A percentile compares a stretch with the other conserved stretches of the same genome.
Evolutionary conservation across 2,888 invertebrate species (phyloP).

Genomic region (Allolobophora icterica): DNA sequence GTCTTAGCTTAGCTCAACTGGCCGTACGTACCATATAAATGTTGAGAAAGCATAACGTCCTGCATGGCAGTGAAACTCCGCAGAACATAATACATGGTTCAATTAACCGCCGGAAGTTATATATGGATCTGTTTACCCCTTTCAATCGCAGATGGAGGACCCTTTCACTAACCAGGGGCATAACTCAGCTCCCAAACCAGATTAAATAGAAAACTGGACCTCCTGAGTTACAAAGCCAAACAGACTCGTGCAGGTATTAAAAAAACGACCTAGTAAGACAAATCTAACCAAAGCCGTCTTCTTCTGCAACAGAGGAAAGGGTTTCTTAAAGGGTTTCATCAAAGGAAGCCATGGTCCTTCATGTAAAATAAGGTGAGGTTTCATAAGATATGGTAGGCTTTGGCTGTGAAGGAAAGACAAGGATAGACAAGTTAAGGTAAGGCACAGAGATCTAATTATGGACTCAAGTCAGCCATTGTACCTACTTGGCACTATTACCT

Average conservation of each 20-base stretch:
- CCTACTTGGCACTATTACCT: too few species aligned
- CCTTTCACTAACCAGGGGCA: neutral
- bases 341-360: neutral
- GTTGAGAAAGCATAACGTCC: neutral
- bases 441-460: too few species aligned
- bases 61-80: neutral
- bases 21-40: neutral
- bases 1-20: neutral
- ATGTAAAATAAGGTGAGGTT: neutral
- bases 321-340: neutral
- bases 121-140: conserved; percentile 11
- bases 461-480: too few species aligned
- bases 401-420: neutral
- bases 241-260: neutral
- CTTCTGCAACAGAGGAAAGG: neutral
- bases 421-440: neutral
- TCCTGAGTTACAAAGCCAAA: neutral
- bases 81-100: conserved; percentile 7
- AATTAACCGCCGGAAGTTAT: neutral
- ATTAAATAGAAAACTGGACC: neutral
- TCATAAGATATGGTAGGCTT: too few species aligned
- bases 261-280: neutral
- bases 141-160: neutral
- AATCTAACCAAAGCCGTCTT: neutral
- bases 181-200: neutral